phyloP scores from a whole-genome alignment of 2,888 invertebrate species.

The Machimus atricapillus region DNA sequence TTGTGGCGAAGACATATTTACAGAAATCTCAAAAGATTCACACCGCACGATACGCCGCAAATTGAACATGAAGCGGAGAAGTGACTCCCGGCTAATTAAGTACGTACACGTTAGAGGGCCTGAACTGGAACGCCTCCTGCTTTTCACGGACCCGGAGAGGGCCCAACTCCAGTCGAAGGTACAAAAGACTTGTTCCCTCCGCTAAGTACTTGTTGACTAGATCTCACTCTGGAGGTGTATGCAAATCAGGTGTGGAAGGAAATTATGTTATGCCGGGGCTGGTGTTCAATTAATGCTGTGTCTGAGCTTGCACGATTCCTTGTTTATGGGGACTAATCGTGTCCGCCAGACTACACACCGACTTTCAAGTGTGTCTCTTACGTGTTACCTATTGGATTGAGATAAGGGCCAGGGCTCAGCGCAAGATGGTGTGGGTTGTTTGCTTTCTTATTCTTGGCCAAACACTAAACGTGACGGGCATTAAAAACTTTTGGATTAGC shows the following conservation, averaged over 20 bases:
- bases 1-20: slow-evolving; percentile 34
- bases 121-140: slow-evolving; percentile 41
- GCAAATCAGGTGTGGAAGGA: slow-evolving; percentile 48
- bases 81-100: slow-evolving; percentile 46
- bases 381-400: slow-evolving; percentile 37
- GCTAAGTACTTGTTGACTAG: slow-evolving; percentile 44
- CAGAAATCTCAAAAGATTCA: slow-evolving; percentile 41
- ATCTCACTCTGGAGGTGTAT: slow-evolving; percentile 44
- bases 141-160: background rate
- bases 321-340: slow-evolving; percentile 47
- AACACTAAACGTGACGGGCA: slow-evolving; percentile 34
- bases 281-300: slow-evolving; percentile 47
- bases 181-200: slow-evolving; percentile 34
- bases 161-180: background rate
- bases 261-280: slow-evolving; percentile 46
- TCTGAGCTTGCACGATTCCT: slow-evolving; percentile 47
- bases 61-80: slow-evolving; percentile 45
- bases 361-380: slow-evolving; percentile 36
- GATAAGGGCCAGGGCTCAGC: slow-evolving; percentile 19
- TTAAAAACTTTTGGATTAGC: slow-evolving; percentile 31
- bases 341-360: slow-evolving; percentile 28
- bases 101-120: slow-evolving; percentile 37
- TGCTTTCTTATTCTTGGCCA: slow-evolving; percentile 21
- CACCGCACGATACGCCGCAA: slow-evolving; percentile 43
- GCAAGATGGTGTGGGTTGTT: slow-evolving; percentile 1